phyloP scores from a whole-genome alignment of 2,888 invertebrate genomes.

The Ormia ochracea region DNA sequence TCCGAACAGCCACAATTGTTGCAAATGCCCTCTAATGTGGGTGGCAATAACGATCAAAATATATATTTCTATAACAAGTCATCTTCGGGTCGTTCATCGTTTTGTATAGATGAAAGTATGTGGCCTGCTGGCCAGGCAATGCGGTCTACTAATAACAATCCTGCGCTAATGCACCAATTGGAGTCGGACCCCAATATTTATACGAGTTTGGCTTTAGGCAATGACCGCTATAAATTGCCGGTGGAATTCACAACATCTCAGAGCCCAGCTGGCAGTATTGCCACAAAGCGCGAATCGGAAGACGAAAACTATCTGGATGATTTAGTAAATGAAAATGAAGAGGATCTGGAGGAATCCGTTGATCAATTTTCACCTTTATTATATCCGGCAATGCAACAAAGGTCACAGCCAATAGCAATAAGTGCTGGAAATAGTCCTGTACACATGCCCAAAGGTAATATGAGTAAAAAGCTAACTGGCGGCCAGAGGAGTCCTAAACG shows the following conservation, averaged over 20 bases:
- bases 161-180: conserved; percentile 6
- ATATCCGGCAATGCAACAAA: conserved; percentile 62
- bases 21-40: conserved; percentile 20
- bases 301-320: conserved; percentile 63
- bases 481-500: conserved; percentile 54
- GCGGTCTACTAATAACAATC: conserved; percentile 39
- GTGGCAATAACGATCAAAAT: conserved; percentile 39
- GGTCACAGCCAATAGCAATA: conserved; percentile 72
- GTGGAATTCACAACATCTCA: conserved; percentile 11
- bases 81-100: conserved; percentile 69
- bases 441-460: conserved; percentile 54
- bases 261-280: conserved; percentile 46
- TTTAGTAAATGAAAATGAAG: conserved; percentile 46
- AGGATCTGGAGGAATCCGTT: conserved; percentile 68
- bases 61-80: conserved; percentile 67
- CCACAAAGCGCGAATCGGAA: background rate
- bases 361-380: conserved; percentile 73
- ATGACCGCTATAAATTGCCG: conserved; percentile 65
- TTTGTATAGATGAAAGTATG: conserved; percentile 69
- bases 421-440: conserved; percentile 72
- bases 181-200: conserved; percentile 67
- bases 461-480: background rate
- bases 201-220: conserved; percentile 68
- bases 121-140: conserved; percentile 65
- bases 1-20: conserved; percentile 25